phyloP scores from a whole-genome alignment of 2,888 invertebrate species.

The Aleiodes leptofemur region DNA sequence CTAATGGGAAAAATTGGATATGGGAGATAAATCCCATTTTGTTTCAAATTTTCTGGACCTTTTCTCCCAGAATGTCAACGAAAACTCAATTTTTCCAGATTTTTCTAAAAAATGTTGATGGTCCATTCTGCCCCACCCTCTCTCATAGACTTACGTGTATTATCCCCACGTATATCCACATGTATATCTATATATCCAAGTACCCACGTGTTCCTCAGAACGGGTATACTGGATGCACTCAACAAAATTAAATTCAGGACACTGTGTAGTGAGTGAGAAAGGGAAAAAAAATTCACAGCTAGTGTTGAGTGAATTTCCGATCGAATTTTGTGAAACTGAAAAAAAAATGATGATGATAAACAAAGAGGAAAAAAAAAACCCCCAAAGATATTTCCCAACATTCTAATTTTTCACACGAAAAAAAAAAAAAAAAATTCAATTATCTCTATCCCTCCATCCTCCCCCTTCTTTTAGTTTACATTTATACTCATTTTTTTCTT shows the following conservation, averaged over 20 bases:
- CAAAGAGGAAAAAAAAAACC: slow-evolving; percentile 9
- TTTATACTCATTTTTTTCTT: not conserved
- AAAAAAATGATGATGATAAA: slow-evolving; percentile 14
- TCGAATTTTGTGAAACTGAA: slow-evolving; percentile 41
- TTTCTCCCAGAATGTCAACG: too few relatives aligned
- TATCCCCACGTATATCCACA: not conserved
- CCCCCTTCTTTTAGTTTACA: not conserved
- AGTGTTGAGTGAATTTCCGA: slow-evolving; percentile 27
- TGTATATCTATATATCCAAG: slow-evolving; percentile 11
- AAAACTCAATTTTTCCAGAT: too few relatives aligned
- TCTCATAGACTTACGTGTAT: not conserved
- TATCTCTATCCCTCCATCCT: not conserved
- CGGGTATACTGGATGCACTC: slow-evolving; percentile 44
- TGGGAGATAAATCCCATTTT: not conserved
- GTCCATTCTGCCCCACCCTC: too few relatives aligned
- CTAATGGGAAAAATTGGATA: not conserved
- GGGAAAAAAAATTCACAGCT: slow-evolving; percentile 23
- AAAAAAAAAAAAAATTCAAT: slow-evolving; percentile 10
- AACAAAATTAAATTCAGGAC: slow-evolving; percentile 44
- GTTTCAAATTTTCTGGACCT: too few relatives aligned
- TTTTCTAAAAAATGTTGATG: too few relatives aligned
- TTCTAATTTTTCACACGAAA: not conserved
- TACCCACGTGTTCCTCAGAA: slow-evolving; percentile 34
- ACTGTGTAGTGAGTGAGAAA: slow-evolving; percentile 25
- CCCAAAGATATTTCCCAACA: not conserved